Percentiles rank a stretch among this genome's conserved stretches.
These are phyloP conservation scores for Ernsta delagoae DNA, from an alignment of 2,888 invertebrate species.

Conservation along the genomic window DNA sequence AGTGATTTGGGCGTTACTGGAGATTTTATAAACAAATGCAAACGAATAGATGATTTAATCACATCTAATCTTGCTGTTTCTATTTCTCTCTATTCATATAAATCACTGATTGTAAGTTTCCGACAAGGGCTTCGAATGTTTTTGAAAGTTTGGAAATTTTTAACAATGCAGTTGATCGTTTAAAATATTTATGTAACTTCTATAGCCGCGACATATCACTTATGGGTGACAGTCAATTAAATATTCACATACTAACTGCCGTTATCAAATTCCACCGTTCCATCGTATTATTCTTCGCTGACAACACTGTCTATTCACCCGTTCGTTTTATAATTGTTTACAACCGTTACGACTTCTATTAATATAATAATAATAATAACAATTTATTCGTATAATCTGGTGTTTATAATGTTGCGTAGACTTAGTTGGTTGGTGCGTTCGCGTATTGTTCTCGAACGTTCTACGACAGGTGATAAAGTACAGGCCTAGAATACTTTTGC, in stretches of 20 bases:
- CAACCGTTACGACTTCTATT: slow-evolving; percentile 57
- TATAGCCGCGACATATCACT: slow-evolving; percentile 73
- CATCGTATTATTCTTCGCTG: slow-evolving; percentile 41
- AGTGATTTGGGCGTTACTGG: neutral
- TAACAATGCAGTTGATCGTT: slow-evolving; percentile 18
- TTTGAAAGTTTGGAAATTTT: slow-evolving; percentile 25
- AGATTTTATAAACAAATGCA: neutral
- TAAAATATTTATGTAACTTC: slow-evolving; percentile 31
- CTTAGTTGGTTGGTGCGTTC: slow-evolving; percentile 60
- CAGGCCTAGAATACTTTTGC: slow-evolving; percentile 61
- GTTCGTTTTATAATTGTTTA: slow-evolving; percentile 68
- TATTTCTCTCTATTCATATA: neutral
- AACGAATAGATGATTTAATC: neutral
- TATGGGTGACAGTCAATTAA: slow-evolving; percentile 76
- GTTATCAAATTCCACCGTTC: slow-evolving; percentile 44
- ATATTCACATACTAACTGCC: slow-evolving; percentile 53
- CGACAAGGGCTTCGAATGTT: slow-evolving; percentile 34
- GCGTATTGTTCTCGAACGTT: slow-evolving; percentile 53
- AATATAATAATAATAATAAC: slow-evolving; percentile 9
- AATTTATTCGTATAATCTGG: slow-evolving; percentile 63
- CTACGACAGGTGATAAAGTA: slow-evolving; percentile 56
- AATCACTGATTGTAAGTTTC: slow-evolving; percentile 32
- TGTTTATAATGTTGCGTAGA: slow-evolving; percentile 78
- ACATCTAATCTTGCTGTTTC: neutral
- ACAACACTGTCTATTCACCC: slow-evolving; percentile 47